Conservation (phyloP, 2,113 vertebrate species). For the Ceyx cyanopectus region DNA sequence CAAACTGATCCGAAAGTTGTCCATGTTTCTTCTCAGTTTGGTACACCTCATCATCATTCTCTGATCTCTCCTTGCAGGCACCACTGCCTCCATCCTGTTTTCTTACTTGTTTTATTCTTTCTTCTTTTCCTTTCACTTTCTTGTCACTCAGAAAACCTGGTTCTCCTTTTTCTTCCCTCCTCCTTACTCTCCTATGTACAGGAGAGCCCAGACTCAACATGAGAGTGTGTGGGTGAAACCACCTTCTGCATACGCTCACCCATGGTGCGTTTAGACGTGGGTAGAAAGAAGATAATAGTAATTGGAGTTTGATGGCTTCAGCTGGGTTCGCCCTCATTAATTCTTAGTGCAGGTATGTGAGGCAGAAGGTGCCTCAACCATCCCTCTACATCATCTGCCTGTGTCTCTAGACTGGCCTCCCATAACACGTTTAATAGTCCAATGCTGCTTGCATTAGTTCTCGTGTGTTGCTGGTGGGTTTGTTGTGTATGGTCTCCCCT, state of each 20-base stretch:
- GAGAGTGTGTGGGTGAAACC: background rate
- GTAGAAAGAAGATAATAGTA: background rate
- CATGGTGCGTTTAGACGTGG: fast-evolving
- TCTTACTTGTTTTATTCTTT: background rate
- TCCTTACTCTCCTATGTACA: background rate
- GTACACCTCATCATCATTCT: background rate
- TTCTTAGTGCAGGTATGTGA: fast-evolving
- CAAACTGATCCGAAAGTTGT: background rate
- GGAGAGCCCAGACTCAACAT: background rate
- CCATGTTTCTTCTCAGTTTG: background rate
- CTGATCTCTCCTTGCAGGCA: background rate
- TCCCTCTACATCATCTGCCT: fast-evolving
- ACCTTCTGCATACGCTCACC: background rate
- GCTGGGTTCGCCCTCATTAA: fast-evolving
- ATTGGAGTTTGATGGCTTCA: background rate
- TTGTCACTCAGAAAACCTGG: background rate
- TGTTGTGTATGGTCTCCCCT: fast-evolving
- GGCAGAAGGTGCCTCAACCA: background rate
- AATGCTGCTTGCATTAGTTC: background rate
- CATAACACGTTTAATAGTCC: background rate
- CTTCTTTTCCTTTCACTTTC: background rate
- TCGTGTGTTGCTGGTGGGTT: background rate
- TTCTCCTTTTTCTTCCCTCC: background rate
- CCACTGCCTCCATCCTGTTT: background rate
- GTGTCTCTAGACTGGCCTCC: background rate